These are phyloP conservation scores for Spondyliosoma cantharus DNA, from an alignment of 2,797 vertebrate genomes.

Conservation along the genomic window DNA sequence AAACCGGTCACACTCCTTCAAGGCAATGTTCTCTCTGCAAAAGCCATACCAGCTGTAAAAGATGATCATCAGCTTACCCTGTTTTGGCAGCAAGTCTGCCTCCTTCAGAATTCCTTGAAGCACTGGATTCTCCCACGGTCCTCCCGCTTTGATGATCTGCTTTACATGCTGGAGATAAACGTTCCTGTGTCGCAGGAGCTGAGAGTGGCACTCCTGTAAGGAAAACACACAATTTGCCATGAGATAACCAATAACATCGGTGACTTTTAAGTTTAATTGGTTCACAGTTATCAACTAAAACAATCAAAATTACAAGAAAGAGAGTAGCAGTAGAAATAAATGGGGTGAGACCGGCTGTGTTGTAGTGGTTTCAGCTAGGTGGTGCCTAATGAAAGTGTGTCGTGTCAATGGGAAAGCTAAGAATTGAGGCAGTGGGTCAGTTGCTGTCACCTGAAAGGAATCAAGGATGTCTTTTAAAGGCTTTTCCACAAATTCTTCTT, in stretches of 20 bases:
- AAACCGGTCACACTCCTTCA: not conserved
- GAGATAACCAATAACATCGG: not conserved
- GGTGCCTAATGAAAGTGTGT: not conserved
- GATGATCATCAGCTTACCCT: slow-evolving; percentile 81
- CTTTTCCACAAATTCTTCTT: slow-evolving; percentile 96
- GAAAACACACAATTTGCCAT: not conserved
- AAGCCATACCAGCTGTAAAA: not conserved
- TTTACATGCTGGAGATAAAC: slow-evolving; percentile 92
- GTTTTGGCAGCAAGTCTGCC: slow-evolving; percentile 85
- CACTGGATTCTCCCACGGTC: slow-evolving; percentile 95
- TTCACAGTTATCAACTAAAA: not conserved
- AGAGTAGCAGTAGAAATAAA: not conserved
- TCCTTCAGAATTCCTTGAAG: slow-evolving; percentile 94
- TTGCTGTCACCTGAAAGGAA: slow-evolving; percentile 91
- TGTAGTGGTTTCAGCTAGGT: not conserved
- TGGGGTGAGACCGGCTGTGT: not conserved
- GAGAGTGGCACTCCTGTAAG: slow-evolving; percentile 91
- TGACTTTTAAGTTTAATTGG: not conserved
- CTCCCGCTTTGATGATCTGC: slow-evolving; percentile 94
- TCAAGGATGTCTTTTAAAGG: slow-evolving; percentile 97
- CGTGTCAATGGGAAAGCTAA: slow-evolving; percentile 2
- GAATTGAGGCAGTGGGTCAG: not conserved
- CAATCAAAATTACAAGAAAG: not conserved
- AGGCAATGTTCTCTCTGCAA: not conserved
- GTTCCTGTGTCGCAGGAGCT: slow-evolving; percentile 92